Conservation (phyloP, 2,113 vertebrate genomes). For the Callipepla squamata region DNA sequence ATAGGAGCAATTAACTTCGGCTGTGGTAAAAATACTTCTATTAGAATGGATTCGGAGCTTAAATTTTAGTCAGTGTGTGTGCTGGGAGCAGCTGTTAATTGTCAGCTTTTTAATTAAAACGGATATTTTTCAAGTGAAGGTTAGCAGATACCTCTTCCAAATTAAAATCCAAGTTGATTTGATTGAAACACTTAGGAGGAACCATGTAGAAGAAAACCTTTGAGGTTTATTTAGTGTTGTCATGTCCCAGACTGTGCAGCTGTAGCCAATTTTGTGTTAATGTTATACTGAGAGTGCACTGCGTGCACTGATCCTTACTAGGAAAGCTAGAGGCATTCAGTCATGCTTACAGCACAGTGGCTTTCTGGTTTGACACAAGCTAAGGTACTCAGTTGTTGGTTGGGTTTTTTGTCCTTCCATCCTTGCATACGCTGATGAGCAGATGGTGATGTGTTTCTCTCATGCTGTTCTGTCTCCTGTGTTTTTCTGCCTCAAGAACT, state of each 20-base stretch:
- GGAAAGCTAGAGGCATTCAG: not conserved
- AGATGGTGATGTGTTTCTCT: not conserved
- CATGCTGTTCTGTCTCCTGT: not conserved
- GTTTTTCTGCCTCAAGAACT: not conserved
- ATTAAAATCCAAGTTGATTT: not conserved
- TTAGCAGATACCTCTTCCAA: not conserved
- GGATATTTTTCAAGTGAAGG: not conserved
- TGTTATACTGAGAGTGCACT: not conserved
- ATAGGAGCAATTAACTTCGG: constrained; percentile 97
- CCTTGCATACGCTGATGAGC: accelerated
- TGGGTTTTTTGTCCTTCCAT: too few species aligned
- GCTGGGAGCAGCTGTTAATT: not conserved
- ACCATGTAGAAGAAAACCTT: not conserved
- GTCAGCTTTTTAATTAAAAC: not conserved
- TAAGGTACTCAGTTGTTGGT: not conserved
- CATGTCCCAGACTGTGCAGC: accelerated
- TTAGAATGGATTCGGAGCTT: not conserved
- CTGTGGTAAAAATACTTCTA: constrained; percentile 84
- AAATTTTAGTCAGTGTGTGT: not conserved
- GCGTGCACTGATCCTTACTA: not conserved
- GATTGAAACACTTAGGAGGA: not conserved
- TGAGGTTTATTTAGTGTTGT: not conserved
- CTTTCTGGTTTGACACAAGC: not conserved
- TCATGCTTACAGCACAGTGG: not conserved
- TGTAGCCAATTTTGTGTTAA: not conserved